phyloP scores from a whole-genome alignment of 1,140 invertebrate species.

The Zaprionus taronus region DNA sequence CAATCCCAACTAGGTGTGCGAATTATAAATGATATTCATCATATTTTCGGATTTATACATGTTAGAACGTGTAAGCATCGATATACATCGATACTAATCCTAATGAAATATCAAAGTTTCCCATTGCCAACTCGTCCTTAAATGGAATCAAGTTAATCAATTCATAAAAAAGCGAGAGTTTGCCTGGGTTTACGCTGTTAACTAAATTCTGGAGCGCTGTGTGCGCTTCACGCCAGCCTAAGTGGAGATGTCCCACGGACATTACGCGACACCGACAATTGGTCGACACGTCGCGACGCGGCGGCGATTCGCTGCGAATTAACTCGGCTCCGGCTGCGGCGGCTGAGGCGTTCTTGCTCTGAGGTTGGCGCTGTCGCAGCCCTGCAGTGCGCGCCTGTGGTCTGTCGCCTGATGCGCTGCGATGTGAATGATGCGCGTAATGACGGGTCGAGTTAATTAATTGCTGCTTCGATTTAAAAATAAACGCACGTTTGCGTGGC shows the following conservation, averaged over 20 bases:
- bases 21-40: not conserved
- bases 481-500: conserved; percentile 74
- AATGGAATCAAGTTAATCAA: conserved; percentile 53
- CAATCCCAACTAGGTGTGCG: not conserved
- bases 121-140: not conserved
- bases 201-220: conserved; percentile 62
- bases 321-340: conserved; percentile 4
- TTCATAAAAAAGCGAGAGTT: conserved; percentile 44
- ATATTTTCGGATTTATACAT: not conserved
- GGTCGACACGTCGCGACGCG: conserved; percentile 42
- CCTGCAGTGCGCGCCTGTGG: conserved; percentile 60
- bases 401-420: conserved; percentile 77
- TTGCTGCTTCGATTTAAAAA: conserved; percentile 82
- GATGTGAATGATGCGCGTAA: conserved; percentile 80
- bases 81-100: not conserved
- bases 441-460: conserved; percentile 82
- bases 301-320: not conserved
- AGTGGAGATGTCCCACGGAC: conserved; percentile 44
- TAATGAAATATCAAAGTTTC: not conserved
- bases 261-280: conserved; percentile 36
- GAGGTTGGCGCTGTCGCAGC: not conserved
- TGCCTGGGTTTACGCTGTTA: conserved; percentile 57
- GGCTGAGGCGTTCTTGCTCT: not conserved
- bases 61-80: not conserved
- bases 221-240: conserved; percentile 70